Evolutionary conservation across 2,797 vertebrate species (phyloP), one percentile per base, ranked within the genome.

Genomic region (Coregonus sp.): DNA sequence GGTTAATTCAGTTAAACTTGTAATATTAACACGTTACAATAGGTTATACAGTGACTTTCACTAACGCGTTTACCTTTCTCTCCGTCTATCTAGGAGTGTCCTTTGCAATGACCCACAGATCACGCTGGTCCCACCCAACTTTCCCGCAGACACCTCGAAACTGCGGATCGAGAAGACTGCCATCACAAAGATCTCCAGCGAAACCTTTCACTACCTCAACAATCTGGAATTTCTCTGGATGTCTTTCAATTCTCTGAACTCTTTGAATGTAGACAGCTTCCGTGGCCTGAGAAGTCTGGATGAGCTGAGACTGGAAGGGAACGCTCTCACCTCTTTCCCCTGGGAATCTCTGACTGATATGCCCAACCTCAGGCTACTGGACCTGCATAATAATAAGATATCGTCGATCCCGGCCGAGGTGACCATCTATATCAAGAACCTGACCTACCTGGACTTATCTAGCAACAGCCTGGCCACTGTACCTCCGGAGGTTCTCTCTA

Each of bases 391-490:
- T 89, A 99, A 99, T 0, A 95, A 93, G 78, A 96, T 99, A 3
- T 89, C 91, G 0, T 83, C 89, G 0, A 65, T 99, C 79, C 95
- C 97, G 0, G 78, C 90, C 0, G 96, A 96, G 0, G 96, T 96
- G 31, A 92, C 91, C 1, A 80, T 86, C 50, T 96, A 95, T 78
- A 89, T 98, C 50, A 94, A 86, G 84, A 98, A 98, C 52, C 90
- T 99, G 81, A 98, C 96, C 12, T 99, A 99, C 86, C 89, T 99
- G 63, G 98, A 99, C 82, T 88, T 99, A 78, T 99, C 98, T n/a
- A 96, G 95, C 91, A 99, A 99, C 81, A 96, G 93, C 74, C 91
- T 99, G 80, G 84, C 90, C 40, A 97, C 96, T 0, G 85, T 99
- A 14, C 96, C 98, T 1, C 89, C 93, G 3, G 94, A 95, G 12